Percentiles rank a stretch among this genome's conserved stretches.
phyloP scores from a whole-genome alignment of 2,888 invertebrate species.

The Epistrophe grossulariae region DNA sequence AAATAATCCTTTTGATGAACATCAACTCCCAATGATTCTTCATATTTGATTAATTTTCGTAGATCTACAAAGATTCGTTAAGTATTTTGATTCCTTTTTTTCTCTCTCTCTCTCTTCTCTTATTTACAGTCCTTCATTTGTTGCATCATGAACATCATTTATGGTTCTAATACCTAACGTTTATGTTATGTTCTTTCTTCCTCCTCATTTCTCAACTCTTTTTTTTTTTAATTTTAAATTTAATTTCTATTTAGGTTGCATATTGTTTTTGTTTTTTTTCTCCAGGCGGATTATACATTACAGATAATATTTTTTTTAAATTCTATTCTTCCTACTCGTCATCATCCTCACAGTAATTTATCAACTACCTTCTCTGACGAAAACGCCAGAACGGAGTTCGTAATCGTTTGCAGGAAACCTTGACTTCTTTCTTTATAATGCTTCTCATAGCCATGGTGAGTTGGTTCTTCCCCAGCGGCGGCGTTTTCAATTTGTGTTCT shows the following conservation, averaged over 20 bases:
- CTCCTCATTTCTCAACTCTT: constrained; percentile 41
- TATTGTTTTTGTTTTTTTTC: constrained; percentile 46
- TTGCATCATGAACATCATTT: constrained; percentile 42
- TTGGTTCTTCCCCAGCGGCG: constrained; percentile 40
- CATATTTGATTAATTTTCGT: constrained; percentile 83
- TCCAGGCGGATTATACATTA: constrained; percentile 72
- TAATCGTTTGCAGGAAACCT: constrained; percentile 81
- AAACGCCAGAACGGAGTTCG: constrained; percentile 82
- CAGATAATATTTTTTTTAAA: constrained; percentile 51
- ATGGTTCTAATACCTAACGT: constrained; percentile 49
- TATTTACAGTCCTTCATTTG: constrained; percentile 61
- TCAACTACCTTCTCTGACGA: constrained; percentile 82
- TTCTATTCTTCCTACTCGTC: constrained; percentile 38
- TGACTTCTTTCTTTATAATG: constrained; percentile 82
- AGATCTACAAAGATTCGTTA: constrained; percentile 79
- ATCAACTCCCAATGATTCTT: constrained; percentile 80
- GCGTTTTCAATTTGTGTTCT: not conserved
- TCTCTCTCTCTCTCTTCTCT: not conserved
- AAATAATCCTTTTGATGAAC: constrained; percentile 79
- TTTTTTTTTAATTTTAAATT: constrained; percentile 47
- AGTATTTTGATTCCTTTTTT: constrained; percentile 47
- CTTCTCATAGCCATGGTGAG: constrained; percentile 81
- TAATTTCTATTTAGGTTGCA: constrained; percentile 47
- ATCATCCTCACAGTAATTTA: constrained; percentile 33
- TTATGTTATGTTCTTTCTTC: constrained; percentile 35